Percentiles rank a stretch among this genome's conserved stretches.
These are phyloP conservation scores for Diplodus puntazzo DNA, from an alignment of 2,797 vertebrate species.

Conservation along the genomic window DNA sequence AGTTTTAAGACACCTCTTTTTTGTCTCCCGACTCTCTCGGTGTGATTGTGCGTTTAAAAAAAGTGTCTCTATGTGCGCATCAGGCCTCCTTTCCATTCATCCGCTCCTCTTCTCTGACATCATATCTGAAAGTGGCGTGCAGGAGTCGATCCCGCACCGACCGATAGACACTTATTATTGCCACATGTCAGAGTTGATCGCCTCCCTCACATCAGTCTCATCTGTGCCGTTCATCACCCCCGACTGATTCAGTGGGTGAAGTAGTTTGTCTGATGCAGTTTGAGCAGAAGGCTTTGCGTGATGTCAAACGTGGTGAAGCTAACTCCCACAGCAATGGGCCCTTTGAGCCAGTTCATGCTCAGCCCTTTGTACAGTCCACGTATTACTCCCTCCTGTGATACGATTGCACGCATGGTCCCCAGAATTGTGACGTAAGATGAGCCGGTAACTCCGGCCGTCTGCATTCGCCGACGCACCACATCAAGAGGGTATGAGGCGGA, in stretches of 20 bases:
- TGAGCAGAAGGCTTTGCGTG: conserved; percentile 90
- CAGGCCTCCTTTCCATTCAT: conserved; percentile 20
- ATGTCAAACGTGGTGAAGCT: conserved; percentile 98
- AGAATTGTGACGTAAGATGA: conserved; percentile 86
- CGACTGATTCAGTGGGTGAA: conserved; percentile 80
- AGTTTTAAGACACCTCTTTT: conserved; percentile 24
- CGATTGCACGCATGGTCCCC: conserved; percentile 89
- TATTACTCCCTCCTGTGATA: conserved; percentile 90
- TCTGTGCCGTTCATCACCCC: conserved; percentile 20
- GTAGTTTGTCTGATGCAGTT: conserved; percentile 80
- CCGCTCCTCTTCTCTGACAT: conserved; percentile 6
- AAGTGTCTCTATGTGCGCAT: not conserved
- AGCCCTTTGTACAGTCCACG: conserved; percentile 95
- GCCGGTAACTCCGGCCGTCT: conserved; percentile 94
- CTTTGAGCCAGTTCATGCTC: conserved; percentile 99
- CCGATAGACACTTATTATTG: conserved; percentile 15
- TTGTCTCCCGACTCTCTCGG: not conserved
- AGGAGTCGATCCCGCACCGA: conserved; percentile 11
- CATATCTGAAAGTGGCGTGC: conserved; percentile 27
- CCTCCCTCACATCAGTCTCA: conserved; percentile 23
- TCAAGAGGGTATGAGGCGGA: conserved; percentile 97
- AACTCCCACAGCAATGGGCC: conserved; percentile 94
- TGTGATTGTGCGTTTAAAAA: conserved; percentile 26
- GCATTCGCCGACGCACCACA: conserved; percentile 97
- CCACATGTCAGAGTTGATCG: conserved; percentile 4